Evolutionary conservation across 2,797 vertebrate genomes (phyloP).

Genomic region (Crenichthys baileyi): DNA sequence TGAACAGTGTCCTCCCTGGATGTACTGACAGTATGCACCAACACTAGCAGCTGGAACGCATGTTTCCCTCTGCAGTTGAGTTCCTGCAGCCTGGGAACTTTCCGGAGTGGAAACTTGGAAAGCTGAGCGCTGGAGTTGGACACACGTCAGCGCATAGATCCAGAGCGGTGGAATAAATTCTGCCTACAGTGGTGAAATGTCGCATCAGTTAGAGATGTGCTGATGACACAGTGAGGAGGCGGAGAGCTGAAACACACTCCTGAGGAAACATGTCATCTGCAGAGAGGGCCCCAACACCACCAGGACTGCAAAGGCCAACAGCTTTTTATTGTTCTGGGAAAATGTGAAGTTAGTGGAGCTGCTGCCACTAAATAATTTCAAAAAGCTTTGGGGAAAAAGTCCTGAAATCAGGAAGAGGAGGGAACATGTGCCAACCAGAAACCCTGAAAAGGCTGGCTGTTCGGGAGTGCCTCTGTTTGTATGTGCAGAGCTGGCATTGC

Average conservation of each 20-base stretch:
- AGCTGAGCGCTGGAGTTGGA: neutral
- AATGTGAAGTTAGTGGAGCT: conserved; percentile 49
- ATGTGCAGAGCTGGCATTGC: conserved; percentile 68
- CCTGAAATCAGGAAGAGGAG: conserved; percentile 29
- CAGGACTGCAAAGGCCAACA: neutral
- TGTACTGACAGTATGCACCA: neutral
- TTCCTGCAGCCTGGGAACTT: conserved; percentile 41
- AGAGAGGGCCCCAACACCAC: conserved; percentile 42
- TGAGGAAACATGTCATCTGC: conserved; percentile 39
- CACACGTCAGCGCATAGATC: conserved; percentile 52
- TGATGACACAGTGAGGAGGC: conserved; percentile 47
- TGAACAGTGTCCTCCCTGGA: conserved; percentile 39
- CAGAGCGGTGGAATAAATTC: conserved; percentile 47
- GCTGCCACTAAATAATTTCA: conserved; percentile 11
- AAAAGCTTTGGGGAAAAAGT: conserved; percentile 45
- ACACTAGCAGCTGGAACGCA: conserved; percentile 18
- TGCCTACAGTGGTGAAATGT: conserved; percentile 33
- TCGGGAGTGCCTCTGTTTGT: conserved; percentile 49
- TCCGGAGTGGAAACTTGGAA: no score
- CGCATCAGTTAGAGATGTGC: conserved; percentile 46
- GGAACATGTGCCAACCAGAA: conserved; percentile 50
- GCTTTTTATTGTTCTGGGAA: conserved; percentile 51
- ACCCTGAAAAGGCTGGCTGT: conserved; percentile 63
- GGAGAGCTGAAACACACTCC: conserved; percentile 29
- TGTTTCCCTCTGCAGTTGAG: conserved; percentile 59